These are phyloP conservation scores for Brachymystax lenok DNA, from an alignment of 2,797 vertebrate genomes.

Conservation along the genomic window DNA sequence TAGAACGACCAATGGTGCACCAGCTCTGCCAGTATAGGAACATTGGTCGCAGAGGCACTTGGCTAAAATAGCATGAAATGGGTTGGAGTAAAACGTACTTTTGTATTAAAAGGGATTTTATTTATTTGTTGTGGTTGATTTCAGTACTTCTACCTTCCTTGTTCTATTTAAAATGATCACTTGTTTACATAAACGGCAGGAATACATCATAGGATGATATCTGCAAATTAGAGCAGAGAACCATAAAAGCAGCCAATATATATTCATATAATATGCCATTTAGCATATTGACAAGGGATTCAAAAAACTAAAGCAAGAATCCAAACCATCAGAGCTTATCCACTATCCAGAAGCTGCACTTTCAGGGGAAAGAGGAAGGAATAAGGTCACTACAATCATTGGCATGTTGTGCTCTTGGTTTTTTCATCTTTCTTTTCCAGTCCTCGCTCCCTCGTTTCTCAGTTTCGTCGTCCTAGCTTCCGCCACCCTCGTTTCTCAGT, in stretches of 20 bases:
- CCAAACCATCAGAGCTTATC: conserved; percentile 21
- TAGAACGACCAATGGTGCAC: conserved; percentile 24
- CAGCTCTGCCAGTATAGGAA: conserved; percentile 16
- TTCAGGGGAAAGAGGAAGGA: conserved; percentile 15
- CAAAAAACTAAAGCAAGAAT: conserved; percentile 9
- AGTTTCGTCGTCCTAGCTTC: conserved; percentile 9
- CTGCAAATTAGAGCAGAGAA: conserved; percentile 35
- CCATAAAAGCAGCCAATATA: conserved; percentile 16
- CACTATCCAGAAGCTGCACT: conserved; percentile 35
- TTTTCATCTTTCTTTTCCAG: conserved; percentile 7
- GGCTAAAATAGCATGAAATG: conserved; percentile 42
- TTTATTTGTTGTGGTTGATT: conserved; percentile 11
- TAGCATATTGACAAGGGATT: conserved; percentile 13
- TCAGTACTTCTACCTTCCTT: conserved; percentile 12
- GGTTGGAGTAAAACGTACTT: not conserved
- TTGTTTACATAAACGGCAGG: conserved; percentile 11
- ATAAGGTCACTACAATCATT: conserved; percentile 62
- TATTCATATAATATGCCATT: not conserved
- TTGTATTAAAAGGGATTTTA: not conserved
- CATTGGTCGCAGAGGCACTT: conserved; percentile 51
- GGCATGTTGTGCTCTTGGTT: conserved; percentile 56
- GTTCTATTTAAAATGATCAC: conserved; percentile 28
- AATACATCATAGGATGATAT: conserved; percentile 22
- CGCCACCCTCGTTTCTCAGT: not conserved
- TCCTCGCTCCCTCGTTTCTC: not conserved